Evolutionary conservation across 2,113 vertebrate genomes (phyloP).

Genomic region (Tautogolabrus adspersus): DNA sequence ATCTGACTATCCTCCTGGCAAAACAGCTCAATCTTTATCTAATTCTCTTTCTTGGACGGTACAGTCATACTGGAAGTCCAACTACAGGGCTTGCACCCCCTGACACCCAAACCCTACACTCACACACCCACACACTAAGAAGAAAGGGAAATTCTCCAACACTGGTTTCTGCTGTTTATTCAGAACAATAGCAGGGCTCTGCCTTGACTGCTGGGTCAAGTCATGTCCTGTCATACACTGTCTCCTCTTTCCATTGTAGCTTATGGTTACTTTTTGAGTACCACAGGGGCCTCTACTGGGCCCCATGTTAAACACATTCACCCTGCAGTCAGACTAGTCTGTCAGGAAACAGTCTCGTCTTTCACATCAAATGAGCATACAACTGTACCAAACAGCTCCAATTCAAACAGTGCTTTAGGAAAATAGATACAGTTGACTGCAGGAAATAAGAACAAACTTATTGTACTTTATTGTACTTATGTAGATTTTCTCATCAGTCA

Average conservation of each 20-base stretch:
- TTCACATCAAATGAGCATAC: slow-evolving; percentile 58
- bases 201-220: slow-evolving; percentile 68
- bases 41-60: slow-evolving; percentile 51
- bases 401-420: slow-evolving; percentile 29
- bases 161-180: slow-evolving; percentile 57
- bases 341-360: slow-evolving; percentile 59
- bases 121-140: slow-evolving; percentile 7
- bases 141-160: slow-evolving; percentile 45
- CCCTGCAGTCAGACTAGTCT: slow-evolving; percentile 68
- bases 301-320: slow-evolving; percentile 74
- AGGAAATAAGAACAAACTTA: background rate
- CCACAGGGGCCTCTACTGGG: slow-evolving; percentile 46
- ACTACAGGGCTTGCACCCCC: slow-evolving; percentile 14
- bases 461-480: background rate
- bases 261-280: slow-evolving; percentile 43
- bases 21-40: slow-evolving; percentile 40
- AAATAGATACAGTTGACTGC: slow-evolving; percentile 10
- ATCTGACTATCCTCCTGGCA: slow-evolving; percentile 60
- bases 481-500: background rate
- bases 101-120: slow-evolving; percentile 10
- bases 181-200: slow-evolving; percentile 67
- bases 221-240: slow-evolving; percentile 77
- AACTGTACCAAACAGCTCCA: slow-evolving; percentile 3
- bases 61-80: slow-evolving; percentile 46
- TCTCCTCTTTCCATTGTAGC: slow-evolving; percentile 74